Percentiles rank a stretch among this genome's conserved stretches.
These are phyloP conservation scores for Sylvilagus floridanus DNA, from an alignment of 2,797 vertebrate genomes.

Conservation along the genomic window DNA sequence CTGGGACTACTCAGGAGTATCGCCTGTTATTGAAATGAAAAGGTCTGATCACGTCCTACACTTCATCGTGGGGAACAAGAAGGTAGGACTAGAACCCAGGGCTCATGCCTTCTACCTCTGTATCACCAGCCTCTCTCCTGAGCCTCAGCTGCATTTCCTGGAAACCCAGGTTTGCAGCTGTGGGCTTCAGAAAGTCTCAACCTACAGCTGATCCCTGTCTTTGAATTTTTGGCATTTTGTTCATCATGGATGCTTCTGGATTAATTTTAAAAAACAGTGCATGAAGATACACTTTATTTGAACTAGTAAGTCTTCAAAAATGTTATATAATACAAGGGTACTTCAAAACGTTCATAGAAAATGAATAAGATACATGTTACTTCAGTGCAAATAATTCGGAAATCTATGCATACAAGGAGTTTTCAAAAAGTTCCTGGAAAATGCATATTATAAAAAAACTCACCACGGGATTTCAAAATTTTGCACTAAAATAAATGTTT, in stretches of 20 bases:
- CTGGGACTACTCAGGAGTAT: not conserved
- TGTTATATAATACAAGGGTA: not conserved
- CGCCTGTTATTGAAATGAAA: not conserved
- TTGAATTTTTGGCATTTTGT: not conserved
- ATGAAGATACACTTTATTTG: not conserved
- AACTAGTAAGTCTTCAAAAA: not conserved
- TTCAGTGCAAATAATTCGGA: too few relatives aligned
- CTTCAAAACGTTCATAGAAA: too few relatives aligned
- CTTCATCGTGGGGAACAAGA: not conserved
- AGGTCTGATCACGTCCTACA: not conserved
- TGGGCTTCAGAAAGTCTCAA: not conserved
- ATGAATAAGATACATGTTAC: too few relatives aligned
- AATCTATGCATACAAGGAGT: too few relatives aligned
- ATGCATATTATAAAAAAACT: too few relatives aligned
- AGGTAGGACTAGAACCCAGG: not conserved
- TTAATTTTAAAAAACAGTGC: not conserved
- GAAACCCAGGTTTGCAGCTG: not conserved
- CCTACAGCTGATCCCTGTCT: not conserved
- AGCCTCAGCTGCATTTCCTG: not conserved
- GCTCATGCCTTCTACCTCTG: not conserved
- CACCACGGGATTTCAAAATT: too few relatives aligned
- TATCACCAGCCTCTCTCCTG: not conserved
- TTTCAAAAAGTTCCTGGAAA: too few relatives aligned
- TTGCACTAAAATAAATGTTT: too few relatives aligned
- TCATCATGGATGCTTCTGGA: not conserved